Percentiles rank a stretch among this genome's conserved stretches.
These are phyloP conservation scores for Hirtodrosophila confusa DNA, from an alignment of 2,888 invertebrate genomes.

Conservation along the genomic window DNA sequence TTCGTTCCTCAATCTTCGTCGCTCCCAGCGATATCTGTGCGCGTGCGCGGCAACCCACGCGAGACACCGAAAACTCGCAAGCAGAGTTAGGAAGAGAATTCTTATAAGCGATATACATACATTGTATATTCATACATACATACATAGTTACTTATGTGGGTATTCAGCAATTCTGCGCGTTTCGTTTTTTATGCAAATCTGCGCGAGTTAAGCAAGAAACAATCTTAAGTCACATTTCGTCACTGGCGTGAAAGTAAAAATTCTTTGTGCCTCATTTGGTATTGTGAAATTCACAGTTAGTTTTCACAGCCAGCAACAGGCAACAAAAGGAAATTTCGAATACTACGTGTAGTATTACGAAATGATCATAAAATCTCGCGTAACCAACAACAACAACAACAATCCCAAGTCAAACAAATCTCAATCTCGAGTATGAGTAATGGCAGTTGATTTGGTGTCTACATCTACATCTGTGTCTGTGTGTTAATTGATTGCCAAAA, in stretches of 20 bases:
- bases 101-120: too few species aligned
- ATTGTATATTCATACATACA: not conserved
- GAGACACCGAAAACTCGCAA: constrained; percentile 40
- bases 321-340: constrained; percentile 57
- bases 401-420: constrained; percentile 23
- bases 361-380: constrained; percentile 53
- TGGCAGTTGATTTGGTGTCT: constrained; percentile 29
- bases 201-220: constrained; percentile 5
- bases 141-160: not conserved
- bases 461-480: constrained; percentile 7
- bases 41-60: constrained; percentile 75
- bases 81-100: constrained; percentile 15
- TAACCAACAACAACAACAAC: constrained; percentile 25
- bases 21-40: constrained; percentile 61
- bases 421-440: constrained; percentile 45
- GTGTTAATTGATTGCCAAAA: constrained; percentile 74
- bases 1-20: constrained; percentile 49
- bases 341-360: constrained; percentile 52
- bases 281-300: constrained; percentile 60
- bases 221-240: constrained; percentile 56
- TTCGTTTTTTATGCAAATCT: constrained; percentile 57
- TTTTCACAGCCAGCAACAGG: constrained; percentile 1
- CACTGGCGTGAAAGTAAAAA: constrained; percentile 72
- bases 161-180: constrained; percentile 20
- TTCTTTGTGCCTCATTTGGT: constrained; percentile 61